Conservation (phyloP, 2,888 invertebrate genomes). For the Lacanobia oleracea region DNA sequence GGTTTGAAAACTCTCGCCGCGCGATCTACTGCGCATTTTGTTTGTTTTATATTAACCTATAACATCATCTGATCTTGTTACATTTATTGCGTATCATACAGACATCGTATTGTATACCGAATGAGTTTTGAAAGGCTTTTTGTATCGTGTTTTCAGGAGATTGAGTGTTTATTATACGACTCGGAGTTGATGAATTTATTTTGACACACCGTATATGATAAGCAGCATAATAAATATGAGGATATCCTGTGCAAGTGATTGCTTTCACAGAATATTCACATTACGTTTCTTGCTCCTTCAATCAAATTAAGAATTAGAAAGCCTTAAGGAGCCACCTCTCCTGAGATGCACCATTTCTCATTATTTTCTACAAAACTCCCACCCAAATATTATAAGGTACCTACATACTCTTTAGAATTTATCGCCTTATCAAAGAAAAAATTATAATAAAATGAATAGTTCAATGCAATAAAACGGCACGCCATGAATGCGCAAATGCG, state of each 20-base stretch:
- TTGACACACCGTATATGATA: not conserved
- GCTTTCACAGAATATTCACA: not conserved
- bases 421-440: no score
- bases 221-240: not conserved
- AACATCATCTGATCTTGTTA: conserved; percentile 60
- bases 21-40: conserved; percentile 72
- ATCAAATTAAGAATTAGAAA: not conserved
- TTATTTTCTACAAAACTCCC: no score
- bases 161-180: not conserved
- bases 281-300: not conserved
- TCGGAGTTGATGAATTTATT: not conserved
- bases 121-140: conserved; percentile 22
- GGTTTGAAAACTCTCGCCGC: conserved; percentile 70
- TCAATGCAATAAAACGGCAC: no score
- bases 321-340: no score
- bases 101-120: conserved; percentile 21
- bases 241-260: not conserved
- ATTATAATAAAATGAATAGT: no score
- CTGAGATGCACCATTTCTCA: no score
- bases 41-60: conserved; percentile 67
- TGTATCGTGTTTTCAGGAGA: conserved; percentile 1
- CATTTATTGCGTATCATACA: conserved; percentile 38
- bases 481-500: no score
- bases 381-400: no score
- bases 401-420: no score